Evolutionary conservation across 2,888 invertebrate genomes (phyloP).

Genomic region (Tachina grossa): DNA sequence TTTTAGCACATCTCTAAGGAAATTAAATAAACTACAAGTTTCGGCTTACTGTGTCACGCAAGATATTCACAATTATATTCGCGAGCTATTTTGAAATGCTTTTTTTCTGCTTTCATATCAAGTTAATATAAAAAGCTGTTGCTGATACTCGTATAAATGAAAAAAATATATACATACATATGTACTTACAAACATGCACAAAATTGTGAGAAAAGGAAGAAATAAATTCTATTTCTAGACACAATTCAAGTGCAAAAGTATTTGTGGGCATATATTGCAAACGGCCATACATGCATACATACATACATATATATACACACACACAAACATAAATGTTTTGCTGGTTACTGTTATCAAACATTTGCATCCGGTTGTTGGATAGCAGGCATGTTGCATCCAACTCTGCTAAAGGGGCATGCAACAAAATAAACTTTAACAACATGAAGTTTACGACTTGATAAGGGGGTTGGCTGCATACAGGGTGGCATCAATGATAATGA

Average conservation of each 20-base stretch:
- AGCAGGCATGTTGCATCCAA: slow-evolving; percentile 65
- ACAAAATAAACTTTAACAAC: slow-evolving; percentile 22
- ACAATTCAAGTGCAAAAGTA: slow-evolving; percentile 2
- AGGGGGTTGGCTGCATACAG: neutral
- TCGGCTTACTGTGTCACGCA: slow-evolving; percentile 23
- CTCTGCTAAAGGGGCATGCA: slow-evolving; percentile 29
- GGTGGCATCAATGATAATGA: slow-evolving; percentile 30
- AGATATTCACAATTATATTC: slow-evolving; percentile 5
- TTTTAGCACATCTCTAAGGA: neutral
- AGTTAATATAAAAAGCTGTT: slow-evolving; percentile 60
- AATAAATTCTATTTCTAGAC: slow-evolving; percentile 32
- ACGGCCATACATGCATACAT: slow-evolving; percentile 15
- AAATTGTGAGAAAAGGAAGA: slow-evolving; percentile 6
- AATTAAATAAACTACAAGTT: neutral
- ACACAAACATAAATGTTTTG: no score
- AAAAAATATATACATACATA: neutral
- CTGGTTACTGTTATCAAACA: slow-evolving; percentile 67
- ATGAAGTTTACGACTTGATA: slow-evolving; percentile 7
- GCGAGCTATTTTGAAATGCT: slow-evolving; percentile 11
- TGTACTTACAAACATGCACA: slow-evolving; percentile 10
- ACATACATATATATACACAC: slow-evolving; percentile 28
- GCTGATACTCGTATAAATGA: slow-evolving; percentile 65
- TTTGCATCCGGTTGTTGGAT: slow-evolving; percentile 69
- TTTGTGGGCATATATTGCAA: slow-evolving; percentile 40
- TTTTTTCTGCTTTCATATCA: slow-evolving; percentile 26